phyloP scores from a whole-genome alignment of 2,113 vertebrate species.

The Thryonomys swinderianus region DNA sequence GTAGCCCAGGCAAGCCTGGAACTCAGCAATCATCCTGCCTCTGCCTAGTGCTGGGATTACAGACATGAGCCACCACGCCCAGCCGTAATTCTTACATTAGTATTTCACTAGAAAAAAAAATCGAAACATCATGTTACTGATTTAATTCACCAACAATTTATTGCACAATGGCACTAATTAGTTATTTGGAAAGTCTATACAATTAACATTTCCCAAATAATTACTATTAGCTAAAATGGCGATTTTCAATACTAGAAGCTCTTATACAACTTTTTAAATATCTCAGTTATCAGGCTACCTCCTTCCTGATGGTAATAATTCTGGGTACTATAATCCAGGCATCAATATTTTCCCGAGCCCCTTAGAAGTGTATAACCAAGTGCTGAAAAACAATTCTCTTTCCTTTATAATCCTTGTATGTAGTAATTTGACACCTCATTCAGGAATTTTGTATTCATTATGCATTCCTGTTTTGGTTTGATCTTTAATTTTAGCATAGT shows the following conservation, averaged over 20 bases:
- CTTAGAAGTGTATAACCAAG: background rate
- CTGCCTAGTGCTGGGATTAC: too few species aligned
- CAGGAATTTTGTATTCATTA: constrained; percentile 26
- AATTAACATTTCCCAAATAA: background rate
- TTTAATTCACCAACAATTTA: constrained; percentile 54
- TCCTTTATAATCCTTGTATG: constrained; percentile 7
- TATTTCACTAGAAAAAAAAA: constrained; percentile 19
- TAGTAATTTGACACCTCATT: constrained; percentile 7
- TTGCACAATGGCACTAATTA: constrained; percentile 1
- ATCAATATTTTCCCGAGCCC: background rate
- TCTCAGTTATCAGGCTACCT: background rate
- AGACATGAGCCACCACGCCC: too few species aligned
- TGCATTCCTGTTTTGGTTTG: background rate
- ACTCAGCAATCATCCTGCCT: too few species aligned
- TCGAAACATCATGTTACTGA: background rate
- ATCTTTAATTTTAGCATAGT: constrained; percentile 5
- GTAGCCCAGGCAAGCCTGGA: too few species aligned
- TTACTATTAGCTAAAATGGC: constrained; percentile 1
- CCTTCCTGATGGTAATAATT: background rate
- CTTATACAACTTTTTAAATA: constrained; percentile 9
- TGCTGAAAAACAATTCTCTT: constrained; percentile 4
- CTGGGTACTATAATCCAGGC: background rate
- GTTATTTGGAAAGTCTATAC: constrained; percentile 37
- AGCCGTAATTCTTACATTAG: constrained; percentile 19
- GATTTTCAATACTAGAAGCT: background rate